These are phyloP conservation scores for Poecilia picta DNA, from an alignment of 2,797 vertebrate species.

Conservation along the genomic window DNA sequence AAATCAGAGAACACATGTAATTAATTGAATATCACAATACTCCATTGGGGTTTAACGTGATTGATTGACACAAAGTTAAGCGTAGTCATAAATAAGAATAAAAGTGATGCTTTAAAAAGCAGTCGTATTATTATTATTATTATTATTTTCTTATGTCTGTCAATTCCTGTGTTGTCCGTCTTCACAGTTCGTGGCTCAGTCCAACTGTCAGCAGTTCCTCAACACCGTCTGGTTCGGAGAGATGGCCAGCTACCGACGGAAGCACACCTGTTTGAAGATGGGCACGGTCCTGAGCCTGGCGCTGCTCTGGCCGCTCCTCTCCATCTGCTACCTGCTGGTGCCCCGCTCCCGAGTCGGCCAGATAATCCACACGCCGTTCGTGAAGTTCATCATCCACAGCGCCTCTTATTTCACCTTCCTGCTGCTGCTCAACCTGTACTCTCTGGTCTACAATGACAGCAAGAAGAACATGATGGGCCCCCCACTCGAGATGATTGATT, in stretches of 20 bases:
- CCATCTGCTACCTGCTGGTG: slow-evolving; percentile 94
- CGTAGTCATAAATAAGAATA: not conserved
- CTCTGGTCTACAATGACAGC: slow-evolving; percentile 93
- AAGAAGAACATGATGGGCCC: slow-evolving; percentile 98
- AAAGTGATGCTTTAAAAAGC: not conserved
- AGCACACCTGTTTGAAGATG: slow-evolving; percentile 97
- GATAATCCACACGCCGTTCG: slow-evolving; percentile 97
- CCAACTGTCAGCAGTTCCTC: slow-evolving; percentile 99
- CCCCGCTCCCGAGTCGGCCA: slow-evolving; percentile 94
- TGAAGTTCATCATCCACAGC: slow-evolving; percentile 99
- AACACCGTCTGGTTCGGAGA: slow-evolving; percentile 99
- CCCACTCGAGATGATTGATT: slow-evolving; percentile 92
- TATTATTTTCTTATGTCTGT: not conserved
- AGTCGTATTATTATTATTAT: not conserved
- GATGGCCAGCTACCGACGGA: slow-evolving; percentile 95
- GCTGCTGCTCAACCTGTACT: slow-evolving; percentile 95
- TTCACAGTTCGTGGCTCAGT: slow-evolving; percentile 94
- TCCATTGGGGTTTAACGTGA: not conserved
- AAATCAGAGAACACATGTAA: not conserved
- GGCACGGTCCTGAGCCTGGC: slow-evolving; percentile 92
- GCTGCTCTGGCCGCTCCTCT: slow-evolving; percentile 95
- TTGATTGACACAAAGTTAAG: not conserved
- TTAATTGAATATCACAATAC: not conserved
- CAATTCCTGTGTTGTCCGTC: not conserved
- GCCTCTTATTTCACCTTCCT: slow-evolving; percentile 98